Conservation (phyloP, 1,140 invertebrate genomes). For the Cheumatopsyche charites region DNA sequence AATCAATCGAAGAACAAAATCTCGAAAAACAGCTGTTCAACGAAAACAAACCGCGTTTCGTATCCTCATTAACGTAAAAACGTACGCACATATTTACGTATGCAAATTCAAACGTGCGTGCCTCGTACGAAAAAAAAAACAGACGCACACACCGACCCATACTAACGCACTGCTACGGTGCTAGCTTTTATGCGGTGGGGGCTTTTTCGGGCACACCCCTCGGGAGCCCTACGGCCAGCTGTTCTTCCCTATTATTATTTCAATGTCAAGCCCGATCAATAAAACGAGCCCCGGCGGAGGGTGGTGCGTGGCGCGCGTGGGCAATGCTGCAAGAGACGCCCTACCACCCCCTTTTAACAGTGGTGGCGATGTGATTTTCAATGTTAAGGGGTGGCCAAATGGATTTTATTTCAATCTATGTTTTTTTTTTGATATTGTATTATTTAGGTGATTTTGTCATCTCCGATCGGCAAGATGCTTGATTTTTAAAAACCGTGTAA, state of each 20-base stretch:
- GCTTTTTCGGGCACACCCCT: neutral
- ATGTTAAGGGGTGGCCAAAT: no score
- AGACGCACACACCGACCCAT: no score
- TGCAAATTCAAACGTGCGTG: neutral
- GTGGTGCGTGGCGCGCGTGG: slow-evolving; percentile 30
- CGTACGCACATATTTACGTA: neutral
- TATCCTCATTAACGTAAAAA: neutral
- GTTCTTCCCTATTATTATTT: slow-evolving; percentile 63
- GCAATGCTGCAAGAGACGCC: slow-evolving; percentile 47
- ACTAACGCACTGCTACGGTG: no score
- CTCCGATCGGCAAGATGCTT: no score
- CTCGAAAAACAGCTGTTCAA: neutral
- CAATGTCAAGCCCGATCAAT: slow-evolving; percentile 65
- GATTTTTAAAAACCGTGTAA: no score
- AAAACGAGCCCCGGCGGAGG: slow-evolving; percentile 44
- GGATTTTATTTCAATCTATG: no score
- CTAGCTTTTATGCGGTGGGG: no score
- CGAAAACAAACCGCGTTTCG: neutral
- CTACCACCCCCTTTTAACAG: slow-evolving; percentile 45
- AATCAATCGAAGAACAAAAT: no score
- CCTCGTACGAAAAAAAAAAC: neutral
- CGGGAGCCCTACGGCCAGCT: slow-evolving; percentile 57
- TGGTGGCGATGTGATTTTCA: no score
- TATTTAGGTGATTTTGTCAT: no score
- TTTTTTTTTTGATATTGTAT: no score